A percentile compares a stretch with the other conserved stretches of the same genome.
phyloP scores from a whole-genome alignment of 2,113 vertebrate species.

The Xenopus tropicalis region UCB_Xtro_10.0 CM004446.2:95301501-95302000 shows the following conservation, averaged over 20 bases:
- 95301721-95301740: conserved; percentile 46
- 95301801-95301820: conserved; percentile 52
- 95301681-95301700: conserved; percentile 39
- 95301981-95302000: conserved; percentile 2
- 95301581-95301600: conserved; percentile 30
- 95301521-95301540: conserved; percentile 10
- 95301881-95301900: conserved; percentile 25
- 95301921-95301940: no score
- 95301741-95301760: conserved; percentile 49
- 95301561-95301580: conserved; percentile 12
- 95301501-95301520: neutral
- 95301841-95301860: conserved; percentile 31
- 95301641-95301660: conserved; percentile 40
- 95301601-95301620: conserved; percentile 30
- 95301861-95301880: conserved; percentile 26
- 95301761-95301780: conserved; percentile 26
- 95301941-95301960: neutral
- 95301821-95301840: conserved; percentile 38
- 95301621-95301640: conserved; percentile 32
- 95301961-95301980: neutral
- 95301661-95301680: conserved; percentile 38
- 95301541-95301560: conserved; percentile 22
- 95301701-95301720: conserved; percentile 45
- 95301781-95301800: conserved; percentile 50
- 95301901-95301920: neutral